Base-by-base conservation (phyloP, 2,113 vertebrate species). In the Ceyx cyanopectus region DNA sequence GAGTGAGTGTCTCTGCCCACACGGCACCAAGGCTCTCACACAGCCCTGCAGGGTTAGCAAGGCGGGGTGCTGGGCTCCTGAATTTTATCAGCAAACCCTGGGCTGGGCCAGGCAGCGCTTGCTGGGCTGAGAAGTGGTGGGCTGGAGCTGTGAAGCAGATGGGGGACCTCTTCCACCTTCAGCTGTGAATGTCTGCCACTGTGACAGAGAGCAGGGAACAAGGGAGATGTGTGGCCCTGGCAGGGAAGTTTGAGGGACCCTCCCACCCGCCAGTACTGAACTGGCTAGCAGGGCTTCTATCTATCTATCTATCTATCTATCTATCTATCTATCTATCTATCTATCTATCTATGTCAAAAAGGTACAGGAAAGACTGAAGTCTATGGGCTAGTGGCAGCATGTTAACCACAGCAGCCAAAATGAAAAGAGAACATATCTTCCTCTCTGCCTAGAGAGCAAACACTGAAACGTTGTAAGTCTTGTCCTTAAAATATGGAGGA, bases 201-300 rank as follows among this genome's bases (percentile, higher is more conserved):
- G 0, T 0, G 1, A 26, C 15, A 32, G 51, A 29, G 37, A 19
- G 2, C 3, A 8, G 12, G 56, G 21, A 57, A 20, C 2, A 10
- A 7, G 10, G 22, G 11, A 70, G 21, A 37, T 0, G 0, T 2
- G 24, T 26, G 41, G 19, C 50, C 10, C 84, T 0, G 0, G 2
- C 1, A 2, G 26, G 66, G 23, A 46, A 15, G n/a, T 53, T 15
- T 43, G 48, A 67, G 24, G 76, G 72, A 86, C 14, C 12, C 8
- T 72, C 32, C 23, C 26, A 32, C 4, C 2, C 4, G 7, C 7
- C 22, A 14, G 19, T 32, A 23, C 3, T 70, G 29, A 70, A 10
- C 6, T 48, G 40, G n/a, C 32, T 65, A 51, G 7, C 2, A 77
- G 7, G 11, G 12, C 20, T 74, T 67, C 6, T 1, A 29, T 32